phyloP scores from a whole-genome alignment of 1,140 invertebrate species.

The Drosophila tani region DNA sequence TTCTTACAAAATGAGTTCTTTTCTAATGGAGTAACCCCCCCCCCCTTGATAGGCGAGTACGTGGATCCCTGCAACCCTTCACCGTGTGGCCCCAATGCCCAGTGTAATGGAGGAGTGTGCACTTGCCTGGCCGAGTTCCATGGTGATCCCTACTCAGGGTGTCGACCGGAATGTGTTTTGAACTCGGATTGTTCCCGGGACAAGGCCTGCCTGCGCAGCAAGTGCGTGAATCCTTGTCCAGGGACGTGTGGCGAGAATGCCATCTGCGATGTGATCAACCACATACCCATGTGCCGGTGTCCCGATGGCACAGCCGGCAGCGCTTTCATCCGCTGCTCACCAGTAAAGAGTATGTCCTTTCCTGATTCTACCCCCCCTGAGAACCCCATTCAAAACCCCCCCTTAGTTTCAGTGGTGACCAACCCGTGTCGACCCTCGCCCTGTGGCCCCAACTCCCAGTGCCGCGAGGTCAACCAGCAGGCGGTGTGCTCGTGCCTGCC shows the following conservation, averaged over 20 bases:
- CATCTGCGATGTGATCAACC: conserved; percentile 91
- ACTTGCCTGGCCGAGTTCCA: conserved; percentile 91
- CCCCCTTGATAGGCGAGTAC: conserved; percentile 87
- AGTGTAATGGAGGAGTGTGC: conserved; percentile 92
- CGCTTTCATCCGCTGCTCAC: conserved; percentile 86
- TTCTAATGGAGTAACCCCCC: conserved; percentile 84
- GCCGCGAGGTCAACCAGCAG: conserved; percentile 88
- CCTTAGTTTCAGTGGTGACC: conserved; percentile 80
- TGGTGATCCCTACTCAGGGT: conserved; percentile 93
- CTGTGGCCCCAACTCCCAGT: conserved; percentile 92
- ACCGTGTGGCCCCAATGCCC: conserved; percentile 92
- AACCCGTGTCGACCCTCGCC: conserved; percentile 91
- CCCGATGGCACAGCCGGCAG: conserved; percentile 91
- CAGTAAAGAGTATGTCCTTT: conserved; percentile 85
- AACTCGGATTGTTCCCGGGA: conserved; percentile 91
- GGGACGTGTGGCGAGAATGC: conserved; percentile 92
- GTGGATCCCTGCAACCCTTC: conserved; percentile 91
- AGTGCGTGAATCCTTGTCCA: conserved; percentile 92
- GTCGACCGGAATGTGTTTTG: conserved; percentile 93
- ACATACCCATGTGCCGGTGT: conserved; percentile 91
- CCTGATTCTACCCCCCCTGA: not conserved
- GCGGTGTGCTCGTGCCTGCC: conserved; percentile 90
- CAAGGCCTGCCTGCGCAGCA: conserved; percentile 92
- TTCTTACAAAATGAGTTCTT: conserved; percentile 69
- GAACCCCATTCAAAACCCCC: conserved; percentile 86